Conservation (phyloP, 2,888 invertebrate species). For the Melanargia galathea region DNA sequence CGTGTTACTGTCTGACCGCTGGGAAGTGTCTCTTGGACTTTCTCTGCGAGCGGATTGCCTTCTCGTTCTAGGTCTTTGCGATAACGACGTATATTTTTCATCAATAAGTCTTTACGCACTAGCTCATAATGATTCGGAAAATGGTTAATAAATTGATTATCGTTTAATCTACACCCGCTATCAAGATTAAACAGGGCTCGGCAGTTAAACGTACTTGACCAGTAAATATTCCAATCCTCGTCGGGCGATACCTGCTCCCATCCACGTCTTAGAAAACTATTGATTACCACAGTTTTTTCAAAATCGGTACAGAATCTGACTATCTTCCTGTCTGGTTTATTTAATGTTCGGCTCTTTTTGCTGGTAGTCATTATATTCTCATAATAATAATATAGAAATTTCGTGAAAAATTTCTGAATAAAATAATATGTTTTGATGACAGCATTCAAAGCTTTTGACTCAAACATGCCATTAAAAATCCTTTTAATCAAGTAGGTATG, state of each 20-base stretch:
- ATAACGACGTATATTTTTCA: slow-evolving; percentile 97
- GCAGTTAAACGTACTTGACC: slow-evolving; percentile 96
- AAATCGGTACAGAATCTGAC: slow-evolving; percentile 88
- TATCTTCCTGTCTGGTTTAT: slow-evolving; percentile 50
- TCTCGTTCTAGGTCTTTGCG: slow-evolving; percentile 96
- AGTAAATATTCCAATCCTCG: slow-evolving; percentile 98
- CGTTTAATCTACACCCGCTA: slow-evolving; percentile 94
- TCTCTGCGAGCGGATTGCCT: slow-evolving; percentile 92
- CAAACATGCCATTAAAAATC: no score
- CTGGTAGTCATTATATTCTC: slow-evolving; percentile 3
- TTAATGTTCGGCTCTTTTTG: not conserved
- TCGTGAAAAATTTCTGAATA: not conserved
- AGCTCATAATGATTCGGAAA: slow-evolving; percentile 98
- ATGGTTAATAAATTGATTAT: slow-evolving; percentile 97
- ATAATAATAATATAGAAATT: not conserved
- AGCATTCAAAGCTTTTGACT: not conserved
- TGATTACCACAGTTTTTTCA: slow-evolving; percentile 95
- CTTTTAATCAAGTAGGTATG: no score
- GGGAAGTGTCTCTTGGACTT: slow-evolving; percentile 75
- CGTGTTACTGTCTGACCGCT: slow-evolving; percentile 86
- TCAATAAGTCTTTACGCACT: slow-evolving; percentile 96
- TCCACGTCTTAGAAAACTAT: slow-evolving; percentile 95
- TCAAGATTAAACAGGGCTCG: slow-evolving; percentile 95
- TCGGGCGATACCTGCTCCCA: slow-evolving; percentile 93
- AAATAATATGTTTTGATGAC: not conserved